Conservation (phyloP, 2,797 vertebrate genomes). For the Premnoplex brunnescens region DNA sequence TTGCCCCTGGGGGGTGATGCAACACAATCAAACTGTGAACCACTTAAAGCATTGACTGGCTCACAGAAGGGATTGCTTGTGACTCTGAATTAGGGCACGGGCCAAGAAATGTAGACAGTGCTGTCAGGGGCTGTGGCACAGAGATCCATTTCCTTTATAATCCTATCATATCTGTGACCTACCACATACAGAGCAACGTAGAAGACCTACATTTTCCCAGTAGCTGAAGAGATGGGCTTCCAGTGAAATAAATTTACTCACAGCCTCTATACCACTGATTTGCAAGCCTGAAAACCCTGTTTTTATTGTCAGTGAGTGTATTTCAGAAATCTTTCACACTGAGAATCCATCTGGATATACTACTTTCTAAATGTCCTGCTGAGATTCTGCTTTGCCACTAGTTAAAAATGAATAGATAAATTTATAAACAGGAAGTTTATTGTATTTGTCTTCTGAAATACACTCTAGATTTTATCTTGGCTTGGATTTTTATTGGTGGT, state of each 20-base stretch:
- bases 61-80: slow-evolving; percentile 56
- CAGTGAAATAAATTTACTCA: slow-evolving; percentile 64
- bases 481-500: background rate
- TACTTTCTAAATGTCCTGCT: slow-evolving; percentile 69
- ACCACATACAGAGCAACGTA: slow-evolving; percentile 60
- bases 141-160: slow-evolving; percentile 79
- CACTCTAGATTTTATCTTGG: slow-evolving; percentile 1
- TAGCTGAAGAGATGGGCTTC: slow-evolving; percentile 55
- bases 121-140: slow-evolving; percentile 79
- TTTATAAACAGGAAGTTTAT: slow-evolving; percentile 53
- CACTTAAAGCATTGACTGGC: slow-evolving; percentile 52
- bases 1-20: slow-evolving; percentile 44
- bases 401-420: slow-evolving; percentile 60
- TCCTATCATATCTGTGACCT: slow-evolving; percentile 68
- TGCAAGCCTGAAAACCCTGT: slow-evolving; percentile 48
- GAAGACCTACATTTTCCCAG: slow-evolving; percentile 61
- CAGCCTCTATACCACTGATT: slow-evolving; percentile 34
- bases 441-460: slow-evolving; percentile 22
- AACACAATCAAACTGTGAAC: slow-evolving; percentile 48
- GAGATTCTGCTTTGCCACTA: slow-evolving; percentile 69
- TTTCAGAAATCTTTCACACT: slow-evolving; percentile 75
- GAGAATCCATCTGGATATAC: slow-evolving; percentile 79
- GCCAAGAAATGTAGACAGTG: slow-evolving; percentile 80
- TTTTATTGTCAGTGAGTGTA: slow-evolving; percentile 69
- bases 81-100: slow-evolving; percentile 47